Evolutionary conservation across 2,888 invertebrate genomes (phyloP), one percentile per base, ranked within the genome.

Genomic region (Fissipunctia ypsillon): DNA sequence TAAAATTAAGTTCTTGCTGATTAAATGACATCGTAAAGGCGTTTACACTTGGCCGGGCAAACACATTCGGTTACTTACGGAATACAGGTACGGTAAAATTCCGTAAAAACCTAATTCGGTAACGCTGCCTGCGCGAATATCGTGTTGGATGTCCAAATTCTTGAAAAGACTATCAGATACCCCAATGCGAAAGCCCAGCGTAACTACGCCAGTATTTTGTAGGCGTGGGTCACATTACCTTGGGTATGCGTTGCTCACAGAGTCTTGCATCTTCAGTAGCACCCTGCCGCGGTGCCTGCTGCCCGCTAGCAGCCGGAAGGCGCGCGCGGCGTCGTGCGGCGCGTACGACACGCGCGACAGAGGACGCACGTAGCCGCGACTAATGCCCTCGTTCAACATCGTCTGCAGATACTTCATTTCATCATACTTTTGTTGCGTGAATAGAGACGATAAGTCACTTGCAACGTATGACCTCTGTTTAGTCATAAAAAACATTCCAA

Each of bases 241-340:
- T 16, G 16, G 43, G 38, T 56, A 28, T 2, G n/a, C 16, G n/a
- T 45, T 45, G 56, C 6, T 19, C 5, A 71, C n/a, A 48, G 76
- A 28, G 14, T 86, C 78, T 9, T 78, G 70, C 70, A 93, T 69
- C 1, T 84, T 77, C 48, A 94, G 83, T 50, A 95, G 86, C 43
- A 93, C 93, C 10, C 93, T 88, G 7, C 94, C 94, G 31, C 92
- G 89, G 75, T 94, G 94, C 0, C 84, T 85, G 67, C 92, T 91
- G 19, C 87, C 84, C 0, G 92, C 90, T 28, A 94, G 81, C 68
- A 94, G 85, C 0, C 85, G 85, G 78, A 93, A 89, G 0, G 94
- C 94, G 3, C 91, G 89, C 5, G 89, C 6, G 0, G 76, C 90
- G 6, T 93, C 92, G 1, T 78, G 70, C 3, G 92, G 87, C 0